Evolutionary conservation across 1,140 invertebrate genomes (phyloP), one percentile per base, ranked within the genome.

Genomic region (Triops longicaudatus): DNA sequence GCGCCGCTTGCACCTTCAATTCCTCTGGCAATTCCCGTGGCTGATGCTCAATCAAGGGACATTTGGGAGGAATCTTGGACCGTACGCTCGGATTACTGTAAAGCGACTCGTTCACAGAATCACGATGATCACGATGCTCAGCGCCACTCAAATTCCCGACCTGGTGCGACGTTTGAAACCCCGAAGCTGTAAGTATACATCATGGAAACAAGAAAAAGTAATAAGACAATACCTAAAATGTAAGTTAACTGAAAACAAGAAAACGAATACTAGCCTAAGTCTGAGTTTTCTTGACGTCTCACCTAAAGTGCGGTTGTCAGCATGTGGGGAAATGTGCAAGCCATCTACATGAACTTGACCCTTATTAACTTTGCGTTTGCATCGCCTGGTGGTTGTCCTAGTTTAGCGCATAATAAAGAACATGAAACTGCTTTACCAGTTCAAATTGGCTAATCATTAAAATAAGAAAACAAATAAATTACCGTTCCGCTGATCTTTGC

Each of bases 81-180:
- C 50, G 50, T 4, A 63, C 50, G 2, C 50, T 63, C 22, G 50
- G 50, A 63, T 63, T 63, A 22, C 50, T 63, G 22, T 63, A 22
- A 63, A 63, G 50, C 14, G 50, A 63, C 22, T 63, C 50, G 50
- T 63, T 63, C 6, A 63, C 73, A 80, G 80, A 22, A 82, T 80
- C 37, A 81, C 80, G 4, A 79, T 79, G 9, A 80, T 80, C 17
- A 81, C 76, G 42, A 81, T 77, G 75, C 81, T 81, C 22, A 81
- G 77, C 6, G 77, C 78, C 26, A 79, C 74, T 12, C 81, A 63
- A 63, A 63, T 63, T 63, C 22, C 50, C 50, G 7, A 14, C 50
- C n/a, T 14, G 17, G 17, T 63, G 50, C 50, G 50, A 63, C 9
- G 5, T 22, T 12, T 63, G 50, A 63, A 63, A 12, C 14, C 50